These are phyloP conservation scores for Trilocha varians DNA, from an alignment of 2,888 invertebrate genomes.

Conservation along the genomic window DNA sequence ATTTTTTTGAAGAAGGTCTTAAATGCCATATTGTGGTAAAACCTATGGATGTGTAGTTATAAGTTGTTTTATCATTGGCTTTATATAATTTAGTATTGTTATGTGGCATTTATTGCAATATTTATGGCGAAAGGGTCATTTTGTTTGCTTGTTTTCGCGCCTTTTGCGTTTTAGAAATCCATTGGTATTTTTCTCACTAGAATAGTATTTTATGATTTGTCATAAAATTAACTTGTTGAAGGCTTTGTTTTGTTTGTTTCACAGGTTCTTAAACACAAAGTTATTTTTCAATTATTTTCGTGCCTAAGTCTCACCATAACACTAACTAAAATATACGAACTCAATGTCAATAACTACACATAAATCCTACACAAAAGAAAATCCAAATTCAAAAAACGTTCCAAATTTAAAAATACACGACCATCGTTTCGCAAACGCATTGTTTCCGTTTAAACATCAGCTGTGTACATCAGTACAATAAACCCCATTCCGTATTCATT, in stretches of 20 bases:
- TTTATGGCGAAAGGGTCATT: constrained; percentile 48
- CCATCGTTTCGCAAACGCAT: constrained; percentile 50
- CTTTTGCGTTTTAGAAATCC: background rate
- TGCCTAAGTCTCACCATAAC: no score
- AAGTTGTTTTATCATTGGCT: constrained; percentile 26
- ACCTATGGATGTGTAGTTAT: background rate
- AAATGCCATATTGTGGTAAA: background rate
- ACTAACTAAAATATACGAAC: no score
- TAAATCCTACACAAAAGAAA: no score
- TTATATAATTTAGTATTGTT: constrained; percentile 66
- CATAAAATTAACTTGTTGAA: no score
- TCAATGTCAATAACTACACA: no score
- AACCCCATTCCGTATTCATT: constrained; percentile 58
- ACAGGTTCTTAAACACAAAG: no score
- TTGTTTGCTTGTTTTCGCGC: constrained; percentile 21
- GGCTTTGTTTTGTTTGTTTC: no score
- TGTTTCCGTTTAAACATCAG: constrained; percentile 54
- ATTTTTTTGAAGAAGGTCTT: background rate
- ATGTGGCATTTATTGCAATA: constrained; percentile 48
- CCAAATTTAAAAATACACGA: constrained; percentile 30
- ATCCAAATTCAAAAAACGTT: no score
- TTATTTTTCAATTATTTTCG: no score
- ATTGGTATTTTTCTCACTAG: no score
- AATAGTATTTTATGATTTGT: no score
- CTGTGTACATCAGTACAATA: constrained; percentile 61